phyloP scores from a whole-genome alignment of 1,140 invertebrate species.

The Ceratina calcarata region DNA sequence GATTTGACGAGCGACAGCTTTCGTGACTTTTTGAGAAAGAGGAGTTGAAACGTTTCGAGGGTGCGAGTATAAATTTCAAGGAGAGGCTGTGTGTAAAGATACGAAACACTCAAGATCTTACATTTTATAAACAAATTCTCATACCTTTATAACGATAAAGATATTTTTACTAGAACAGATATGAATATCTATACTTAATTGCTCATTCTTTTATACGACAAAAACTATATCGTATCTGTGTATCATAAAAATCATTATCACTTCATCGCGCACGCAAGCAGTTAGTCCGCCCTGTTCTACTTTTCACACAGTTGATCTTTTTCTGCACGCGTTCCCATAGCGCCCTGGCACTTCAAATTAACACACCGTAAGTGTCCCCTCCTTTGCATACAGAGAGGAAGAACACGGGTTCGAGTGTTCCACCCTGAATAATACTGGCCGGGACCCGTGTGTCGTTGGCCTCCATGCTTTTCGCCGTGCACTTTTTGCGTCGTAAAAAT shows the following conservation, averaged over 20 bases:
- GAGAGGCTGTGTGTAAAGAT: no score
- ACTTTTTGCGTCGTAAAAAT: not conserved
- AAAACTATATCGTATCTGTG: no score
- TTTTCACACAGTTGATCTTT: not conserved
- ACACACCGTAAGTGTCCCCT: not conserved
- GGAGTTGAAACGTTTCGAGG: not conserved
- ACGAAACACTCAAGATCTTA: no score
- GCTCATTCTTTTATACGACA: no score
- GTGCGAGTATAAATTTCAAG: not conserved
- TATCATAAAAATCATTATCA: no score
- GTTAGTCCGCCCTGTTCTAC: no score
- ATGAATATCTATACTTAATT: no score
- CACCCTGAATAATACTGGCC: not conserved
- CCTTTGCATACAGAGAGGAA: not conserved
- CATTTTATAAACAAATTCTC: no score
- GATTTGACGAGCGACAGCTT: slow-evolving; percentile 8
- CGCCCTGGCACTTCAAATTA: not conserved
- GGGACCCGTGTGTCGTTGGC: not conserved
- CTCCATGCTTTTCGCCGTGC: not conserved
- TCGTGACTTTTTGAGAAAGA: not conserved
- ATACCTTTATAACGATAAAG: no score
- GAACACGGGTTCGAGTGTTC: not conserved
- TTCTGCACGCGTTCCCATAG: not conserved
- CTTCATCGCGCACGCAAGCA: no score
- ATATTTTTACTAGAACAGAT: no score